A percentile compares a stretch with the other conserved stretches of the same genome.
These are phyloP conservation scores for Prionailurus bengalensis DNA, from an alignment of 2,113 vertebrate species.

Conservation along the genomic window DNA sequence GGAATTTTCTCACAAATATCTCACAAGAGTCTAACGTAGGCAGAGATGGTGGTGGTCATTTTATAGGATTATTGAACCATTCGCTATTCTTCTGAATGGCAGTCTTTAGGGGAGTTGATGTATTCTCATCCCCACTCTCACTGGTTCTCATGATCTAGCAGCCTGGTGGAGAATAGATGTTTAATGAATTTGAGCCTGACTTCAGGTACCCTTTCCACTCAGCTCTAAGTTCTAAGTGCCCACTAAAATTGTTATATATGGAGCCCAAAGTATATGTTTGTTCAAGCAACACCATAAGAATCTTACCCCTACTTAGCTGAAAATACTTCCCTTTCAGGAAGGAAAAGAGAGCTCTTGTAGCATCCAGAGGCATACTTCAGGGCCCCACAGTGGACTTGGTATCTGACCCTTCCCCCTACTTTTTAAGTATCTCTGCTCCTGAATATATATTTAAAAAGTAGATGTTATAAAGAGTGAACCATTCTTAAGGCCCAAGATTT, in stretches of 20 bases:
- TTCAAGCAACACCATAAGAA: background rate
- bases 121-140: background rate
- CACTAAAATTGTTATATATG: background rate
- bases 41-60: background rate
- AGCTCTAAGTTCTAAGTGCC: background rate
- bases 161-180: background rate
- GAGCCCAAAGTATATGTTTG: background rate
- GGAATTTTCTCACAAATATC: background rate
- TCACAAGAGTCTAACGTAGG: background rate
- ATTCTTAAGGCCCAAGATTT: background rate
- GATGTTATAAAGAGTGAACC: background rate
- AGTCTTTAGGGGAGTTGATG: background rate
- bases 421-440: background rate
- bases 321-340: background rate
- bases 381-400: background rate
- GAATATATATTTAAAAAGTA: background rate
- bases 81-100: background rate
- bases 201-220: background rate
- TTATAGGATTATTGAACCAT: background rate
- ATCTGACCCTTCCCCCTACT: background rate
- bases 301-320: background rate
- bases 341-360: background rate
- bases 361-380: background rate
- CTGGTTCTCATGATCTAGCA: background rate
- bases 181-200: background rate